A percentile compares a stretch with the other conserved stretches of the same genome.
Evolutionary conservation across 2,888 invertebrate genomes (phyloP).

Genomic region (Cybosia mesomella): DNA sequence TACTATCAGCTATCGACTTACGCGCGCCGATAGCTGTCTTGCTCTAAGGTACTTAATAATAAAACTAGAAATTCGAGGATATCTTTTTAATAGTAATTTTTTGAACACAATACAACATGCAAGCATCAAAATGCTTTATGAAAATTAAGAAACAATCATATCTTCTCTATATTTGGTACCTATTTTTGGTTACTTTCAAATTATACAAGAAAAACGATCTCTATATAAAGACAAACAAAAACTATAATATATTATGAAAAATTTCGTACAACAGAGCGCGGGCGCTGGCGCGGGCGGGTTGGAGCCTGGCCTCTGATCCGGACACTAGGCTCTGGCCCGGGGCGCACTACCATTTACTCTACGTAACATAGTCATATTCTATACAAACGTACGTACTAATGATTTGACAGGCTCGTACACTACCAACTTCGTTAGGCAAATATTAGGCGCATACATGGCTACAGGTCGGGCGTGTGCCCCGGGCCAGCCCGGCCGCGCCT

Average conservation of each 20-base stretch:
- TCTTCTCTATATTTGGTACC: slow-evolving; percentile 85
- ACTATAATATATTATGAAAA: slow-evolving; percentile 85
- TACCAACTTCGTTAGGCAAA: slow-evolving; percentile 38
- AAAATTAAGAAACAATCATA: slow-evolving; percentile 85
- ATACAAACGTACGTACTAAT: slow-evolving; percentile 54
- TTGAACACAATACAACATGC: slow-evolving; percentile 88
- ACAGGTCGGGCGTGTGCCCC: slow-evolving; percentile 42
- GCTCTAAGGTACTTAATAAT: not conserved
- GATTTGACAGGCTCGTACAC: slow-evolving; percentile 46
- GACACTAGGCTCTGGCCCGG: slow-evolving; percentile 30
- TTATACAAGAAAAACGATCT: slow-evolving; percentile 82
- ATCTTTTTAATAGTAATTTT: slow-evolving; percentile 85
- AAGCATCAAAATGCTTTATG: slow-evolving; percentile 86
- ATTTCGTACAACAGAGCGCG: slow-evolving; percentile 77
- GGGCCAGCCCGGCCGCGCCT: slow-evolving; percentile 30
- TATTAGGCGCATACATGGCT: slow-evolving; percentile 50
- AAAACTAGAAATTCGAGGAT: slow-evolving; percentile 58
- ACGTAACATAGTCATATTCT: slow-evolving; percentile 49
- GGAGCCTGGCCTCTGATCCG: slow-evolving; percentile 56
- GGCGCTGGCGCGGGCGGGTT: slow-evolving; percentile 64
- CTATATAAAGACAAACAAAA: slow-evolving; percentile 85
- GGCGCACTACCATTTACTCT: slow-evolving; percentile 22
- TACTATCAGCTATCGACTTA: too few relatives aligned
- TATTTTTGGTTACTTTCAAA: slow-evolving; percentile 86
- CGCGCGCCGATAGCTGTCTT: not conserved